phyloP scores from a whole-genome alignment of 1,140 invertebrate genomes.

The Maniola jurtina region DNA sequence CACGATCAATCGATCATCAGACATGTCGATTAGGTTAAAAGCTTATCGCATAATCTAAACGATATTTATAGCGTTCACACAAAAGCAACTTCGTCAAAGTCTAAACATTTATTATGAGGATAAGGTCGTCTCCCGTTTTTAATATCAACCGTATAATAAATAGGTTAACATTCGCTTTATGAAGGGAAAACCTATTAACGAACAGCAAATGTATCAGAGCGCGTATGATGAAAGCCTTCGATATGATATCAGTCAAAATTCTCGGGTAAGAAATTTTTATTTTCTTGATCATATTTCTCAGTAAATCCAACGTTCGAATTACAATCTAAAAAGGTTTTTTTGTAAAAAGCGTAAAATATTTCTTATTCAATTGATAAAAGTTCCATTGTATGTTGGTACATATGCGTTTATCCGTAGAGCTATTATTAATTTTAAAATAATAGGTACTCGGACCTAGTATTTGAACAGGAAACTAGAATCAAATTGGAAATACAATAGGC shows the following conservation, averaged over 20 bases:
- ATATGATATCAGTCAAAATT: slow-evolving; percentile 21
- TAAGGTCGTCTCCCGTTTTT: slow-evolving; percentile 63
- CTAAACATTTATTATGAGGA: slow-evolving; percentile 57
- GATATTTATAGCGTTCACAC: slow-evolving; percentile 24
- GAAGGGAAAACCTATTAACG: slow-evolving; percentile 77
- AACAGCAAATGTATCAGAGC: slow-evolving; percentile 70
- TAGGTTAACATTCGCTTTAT: slow-evolving; percentile 77
- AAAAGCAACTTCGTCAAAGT: slow-evolving; percentile 49
- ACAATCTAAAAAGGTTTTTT: too few species aligned
- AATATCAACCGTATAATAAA: slow-evolving; percentile 76
- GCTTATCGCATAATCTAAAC: slow-evolving; percentile 13
- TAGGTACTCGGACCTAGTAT: too few species aligned
- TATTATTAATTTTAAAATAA: too few species aligned
- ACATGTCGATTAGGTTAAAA: not conserved
- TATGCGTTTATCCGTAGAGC: too few species aligned
- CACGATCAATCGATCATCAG: not conserved
- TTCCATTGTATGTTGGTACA: too few species aligned
- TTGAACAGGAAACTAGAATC: too few species aligned
- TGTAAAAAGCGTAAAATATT: too few species aligned
- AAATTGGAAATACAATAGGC: too few species aligned
- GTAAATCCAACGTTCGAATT: too few species aligned
- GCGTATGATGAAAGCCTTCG: slow-evolving; percentile 35
- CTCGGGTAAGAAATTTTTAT: too few species aligned
- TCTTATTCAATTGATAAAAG: too few species aligned
- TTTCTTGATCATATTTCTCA: too few species aligned